These are phyloP conservation scores for Metopia argyrocephala DNA, from an alignment of 2,888 invertebrate genomes.

Conservation along the genomic window DNA sequence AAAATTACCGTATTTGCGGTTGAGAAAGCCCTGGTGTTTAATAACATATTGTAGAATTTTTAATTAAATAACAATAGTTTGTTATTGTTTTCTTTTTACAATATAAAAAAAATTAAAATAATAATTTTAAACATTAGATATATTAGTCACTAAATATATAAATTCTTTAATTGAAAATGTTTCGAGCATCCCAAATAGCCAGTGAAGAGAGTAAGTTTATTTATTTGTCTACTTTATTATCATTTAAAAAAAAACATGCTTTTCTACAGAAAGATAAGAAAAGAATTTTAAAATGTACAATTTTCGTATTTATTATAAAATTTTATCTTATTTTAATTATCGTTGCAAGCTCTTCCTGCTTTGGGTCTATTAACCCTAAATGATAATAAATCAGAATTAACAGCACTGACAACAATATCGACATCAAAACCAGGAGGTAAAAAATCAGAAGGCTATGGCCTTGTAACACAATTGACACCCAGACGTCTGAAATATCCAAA, in stretches of 20 bases:
- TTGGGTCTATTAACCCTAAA: slow-evolving; percentile 65
- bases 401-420: background rate
- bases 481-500: slow-evolving; percentile 74
- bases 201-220: slow-evolving; percentile 75
- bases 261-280: slow-evolving; percentile 28
- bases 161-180: slow-evolving; percentile 68
- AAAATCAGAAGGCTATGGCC: slow-evolving; percentile 69
- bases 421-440: slow-evolving; percentile 60
- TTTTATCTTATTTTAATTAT: slow-evolving; percentile 15
- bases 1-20: slow-evolving; percentile 60
- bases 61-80: background rate
- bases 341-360: slow-evolving; percentile 70
- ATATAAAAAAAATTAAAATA: background rate
- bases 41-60: background rate
- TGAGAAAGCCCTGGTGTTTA: slow-evolving; percentile 35
- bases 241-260: background rate
- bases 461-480: slow-evolving; percentile 68
- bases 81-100: background rate
- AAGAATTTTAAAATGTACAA: background rate
- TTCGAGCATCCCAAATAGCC: slow-evolving; percentile 71
- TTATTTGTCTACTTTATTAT: background rate
- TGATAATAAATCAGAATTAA: slow-evolving; percentile 41
- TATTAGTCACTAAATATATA: background rate
- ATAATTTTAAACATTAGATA: background rate
- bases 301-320: slow-evolving; percentile 2